Evolutionary conservation across 2,888 invertebrate genomes (phyloP).

Genomic region (Lycia hirtaria): DNA sequence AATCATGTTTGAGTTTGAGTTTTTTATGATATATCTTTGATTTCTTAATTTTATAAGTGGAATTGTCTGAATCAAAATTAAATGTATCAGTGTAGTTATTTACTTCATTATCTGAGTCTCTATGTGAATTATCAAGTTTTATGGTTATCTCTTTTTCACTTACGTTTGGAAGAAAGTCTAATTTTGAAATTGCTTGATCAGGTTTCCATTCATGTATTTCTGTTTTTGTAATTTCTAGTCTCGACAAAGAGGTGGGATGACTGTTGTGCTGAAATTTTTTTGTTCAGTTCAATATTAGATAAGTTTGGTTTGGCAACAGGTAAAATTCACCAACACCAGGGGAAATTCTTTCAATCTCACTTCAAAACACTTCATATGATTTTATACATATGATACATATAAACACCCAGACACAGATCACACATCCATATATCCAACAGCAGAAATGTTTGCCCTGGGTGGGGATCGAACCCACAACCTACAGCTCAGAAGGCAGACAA

Average conservation of each 20-base stretch:
- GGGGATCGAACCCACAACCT: too few species aligned
- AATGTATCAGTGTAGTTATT: neutral
- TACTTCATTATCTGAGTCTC: neutral
- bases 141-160: neutral
- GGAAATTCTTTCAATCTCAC: too few species aligned
- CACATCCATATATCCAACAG: too few species aligned
- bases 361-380: too few species aligned
- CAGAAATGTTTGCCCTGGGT: too few species aligned
- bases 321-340: too few species aligned
- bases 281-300: too few species aligned
- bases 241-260: slow-evolving; percentile 8
- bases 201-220: slow-evolving; percentile 9
- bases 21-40: neutral
- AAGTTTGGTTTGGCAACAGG: too few species aligned
- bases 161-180: neutral
- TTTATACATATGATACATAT: too few species aligned
- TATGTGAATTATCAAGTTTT: neutral
- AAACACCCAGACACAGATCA: too few species aligned
- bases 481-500: too few species aligned
- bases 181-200: neutral
- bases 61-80: neutral
- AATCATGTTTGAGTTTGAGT: neutral
- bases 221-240: slow-evolving; percentile 4
- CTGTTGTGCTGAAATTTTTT: slow-evolving; percentile 40
- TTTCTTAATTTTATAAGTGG: neutral